Percentiles rank a stretch among this genome's conserved stretches.
Evolutionary conservation across 2,797 vertebrate genomes (phyloP).

Genomic region (Rhinichthys osculus): DNA sequence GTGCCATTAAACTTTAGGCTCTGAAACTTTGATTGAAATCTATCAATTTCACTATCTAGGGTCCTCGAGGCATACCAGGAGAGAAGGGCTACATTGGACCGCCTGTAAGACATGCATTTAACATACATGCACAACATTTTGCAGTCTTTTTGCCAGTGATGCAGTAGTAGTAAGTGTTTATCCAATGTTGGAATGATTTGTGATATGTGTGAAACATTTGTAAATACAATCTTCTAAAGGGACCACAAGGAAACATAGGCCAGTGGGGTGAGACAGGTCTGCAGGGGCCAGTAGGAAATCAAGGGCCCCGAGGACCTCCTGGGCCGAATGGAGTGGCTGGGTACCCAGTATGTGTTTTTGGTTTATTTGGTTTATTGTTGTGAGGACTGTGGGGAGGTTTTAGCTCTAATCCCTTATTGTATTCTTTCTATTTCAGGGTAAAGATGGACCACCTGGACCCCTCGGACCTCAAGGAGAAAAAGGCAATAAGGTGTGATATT

Average conservation of each 20-base stretch:
- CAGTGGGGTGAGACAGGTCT: conserved; percentile 74
- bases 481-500: conserved; percentile 73
- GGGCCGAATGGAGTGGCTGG: conserved; percentile 74
- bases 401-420: not conserved
- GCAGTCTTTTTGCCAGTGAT: not conserved
- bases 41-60: conserved; percentile 64
- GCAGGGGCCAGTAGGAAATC: conserved; percentile 70
- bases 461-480: conserved; percentile 69
- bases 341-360: conserved; percentile 70
- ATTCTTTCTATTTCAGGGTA: conserved; percentile 70
- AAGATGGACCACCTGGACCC: conserved; percentile 74
- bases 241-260: conserved; percentile 78
- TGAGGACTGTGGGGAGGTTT: not conserved
- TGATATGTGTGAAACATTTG: conserved; percentile 15
- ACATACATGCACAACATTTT: not conserved
- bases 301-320: conserved; percentile 67
- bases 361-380: not conserved
- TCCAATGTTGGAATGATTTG: not conserved
- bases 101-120: conserved; percentile 68
- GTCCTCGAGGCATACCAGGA: conserved; percentile 72
- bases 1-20: not conserved
- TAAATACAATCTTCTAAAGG: conserved; percentile 63
- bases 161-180: not conserved
- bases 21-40: not conserved
- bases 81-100: conserved; percentile 74